Percentiles rank a stretch among this genome's conserved stretches.
Evolutionary conservation across 2,888 invertebrate species (phyloP).

Genomic region (Vannuccia rotundouncinata): DNA sequence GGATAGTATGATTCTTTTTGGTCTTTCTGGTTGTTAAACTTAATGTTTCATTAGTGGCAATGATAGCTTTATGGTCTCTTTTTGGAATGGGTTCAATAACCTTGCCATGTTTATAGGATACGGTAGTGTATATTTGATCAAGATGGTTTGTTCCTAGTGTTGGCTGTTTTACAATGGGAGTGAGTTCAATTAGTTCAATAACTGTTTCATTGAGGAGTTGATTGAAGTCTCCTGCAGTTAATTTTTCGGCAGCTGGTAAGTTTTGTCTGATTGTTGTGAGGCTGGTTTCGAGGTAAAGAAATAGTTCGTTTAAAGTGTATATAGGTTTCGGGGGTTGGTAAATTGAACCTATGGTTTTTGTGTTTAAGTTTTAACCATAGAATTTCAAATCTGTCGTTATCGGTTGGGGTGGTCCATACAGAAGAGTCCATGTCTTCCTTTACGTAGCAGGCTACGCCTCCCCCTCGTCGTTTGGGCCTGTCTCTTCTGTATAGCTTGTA

Average conservation of each 20-base stretch:
- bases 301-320: neutral
- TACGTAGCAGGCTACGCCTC: neutral
- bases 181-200: slow-evolving; percentile 1
- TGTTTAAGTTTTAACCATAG: neutral
- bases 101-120: neutral
- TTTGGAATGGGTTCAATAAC: neutral
- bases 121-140: slow-evolving; percentile 17
- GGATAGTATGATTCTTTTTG: neutral
- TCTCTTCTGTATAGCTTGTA: neutral
- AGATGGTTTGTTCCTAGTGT: neutral
- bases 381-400: neutral
- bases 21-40: neutral
- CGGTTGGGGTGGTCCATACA: neutral
- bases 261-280: slow-evolving; percentile 2
- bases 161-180: slow-evolving; percentile 17
- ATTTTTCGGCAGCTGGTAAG: neutral
- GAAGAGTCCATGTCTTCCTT: neutral
- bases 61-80: neutral
- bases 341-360: neutral
- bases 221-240: slow-evolving; percentile 15
- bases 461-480: neutral
- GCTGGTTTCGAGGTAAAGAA: neutral
- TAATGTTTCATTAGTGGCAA: neutral
- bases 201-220: slow-evolving; percentile 11
- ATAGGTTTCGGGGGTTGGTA: neutral